Evolutionary conservation across 1,140 invertebrate genomes (phyloP), one percentile per base, ranked within the genome.

Genomic region (Pseudomyrmex cubaensis): DNA sequence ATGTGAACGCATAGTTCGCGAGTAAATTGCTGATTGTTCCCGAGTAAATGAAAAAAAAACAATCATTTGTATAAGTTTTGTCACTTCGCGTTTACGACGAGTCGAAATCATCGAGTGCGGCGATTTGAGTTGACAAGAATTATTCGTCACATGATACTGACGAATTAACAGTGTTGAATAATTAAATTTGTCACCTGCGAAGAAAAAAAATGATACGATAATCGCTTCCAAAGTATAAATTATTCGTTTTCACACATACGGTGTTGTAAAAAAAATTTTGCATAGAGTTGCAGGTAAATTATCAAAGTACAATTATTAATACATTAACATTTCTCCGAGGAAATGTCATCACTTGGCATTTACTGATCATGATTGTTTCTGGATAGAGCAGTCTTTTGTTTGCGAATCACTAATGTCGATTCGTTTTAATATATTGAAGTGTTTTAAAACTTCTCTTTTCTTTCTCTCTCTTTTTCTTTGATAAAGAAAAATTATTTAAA

Each of bases 261-360:
- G 22, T 64, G 35, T 64, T 44, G 35, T 15, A 13, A 52, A 13
- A 13, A 66, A 48, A 5, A 17, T 66, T 17, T 20, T 35, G 15
- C 12, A 25, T 7, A 35, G 4, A 7, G 13, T 52, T 44, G 48
- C 10, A 15, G 57, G 35, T 48, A 15, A 20, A 54, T 56, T 12
- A 56, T 75, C 4, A n/a, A 59, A 59, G 0, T 25, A 17, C 35
- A 35, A 17, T 35, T 35, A 35, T 35, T 7, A 7, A 35, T 35
- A 35, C 35, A 46, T 1, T 4, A 70, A 48, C 15, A 12, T 72
- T 20, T 67, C 8, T 44, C 9, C 2, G 50, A 59, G 22, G 35
- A 76, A 59, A 70, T 48, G 13, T 59, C 8, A 3, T 35, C 54
- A 50, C 59, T 1, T 72, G 66, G 72, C 76, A 72, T 70, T 80